Evolutionary conservation across 2,797 vertebrate species (phyloP).

Genomic region (Smutsia gigantea): DNA sequence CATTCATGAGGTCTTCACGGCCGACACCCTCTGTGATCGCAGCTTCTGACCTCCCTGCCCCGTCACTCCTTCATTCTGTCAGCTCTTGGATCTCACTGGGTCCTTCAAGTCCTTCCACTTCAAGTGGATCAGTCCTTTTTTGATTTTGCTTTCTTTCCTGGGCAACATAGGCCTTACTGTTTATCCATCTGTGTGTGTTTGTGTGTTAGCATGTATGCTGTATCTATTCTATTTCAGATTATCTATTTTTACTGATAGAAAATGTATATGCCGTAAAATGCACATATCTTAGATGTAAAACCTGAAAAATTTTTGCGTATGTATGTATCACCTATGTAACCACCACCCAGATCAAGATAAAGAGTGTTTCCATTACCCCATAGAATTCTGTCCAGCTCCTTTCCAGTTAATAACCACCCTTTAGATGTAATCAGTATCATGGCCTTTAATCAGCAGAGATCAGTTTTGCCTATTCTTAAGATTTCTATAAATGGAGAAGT

Average conservation of each 20-base stretch:
- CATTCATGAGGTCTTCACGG: not conserved
- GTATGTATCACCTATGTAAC: not conserved
- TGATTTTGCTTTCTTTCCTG: not conserved
- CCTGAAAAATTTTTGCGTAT: not conserved
- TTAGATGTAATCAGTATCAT: not conserved
- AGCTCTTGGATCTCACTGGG: not conserved
- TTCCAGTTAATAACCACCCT: slow-evolving; percentile 33
- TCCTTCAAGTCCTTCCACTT: slow-evolving; percentile 12
- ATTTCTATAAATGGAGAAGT: slow-evolving; percentile 42
- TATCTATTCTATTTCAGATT: slow-evolving; percentile 6
- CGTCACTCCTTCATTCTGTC: not conserved
- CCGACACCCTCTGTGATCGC: not conserved
- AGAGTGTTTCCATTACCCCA: slow-evolving; percentile 13
- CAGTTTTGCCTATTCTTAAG: slow-evolving; percentile 1
- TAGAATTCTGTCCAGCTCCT: not conserved
- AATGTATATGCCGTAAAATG: not conserved
- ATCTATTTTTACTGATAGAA: not conserved
- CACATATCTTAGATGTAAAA: not conserved
- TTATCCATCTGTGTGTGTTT: not conserved
- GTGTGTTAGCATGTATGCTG: not conserved
- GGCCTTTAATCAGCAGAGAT: slow-evolving; percentile 25
- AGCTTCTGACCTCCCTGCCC: not conserved
- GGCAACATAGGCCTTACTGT: not conserved
- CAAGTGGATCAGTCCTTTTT: not conserved
- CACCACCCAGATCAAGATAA: slow-evolving; percentile 24